These are phyloP conservation scores for Sinocyclocheilus rhinocerous DNA, from an alignment of 2,113 vertebrate species.

Conservation along the genomic window DNA sequence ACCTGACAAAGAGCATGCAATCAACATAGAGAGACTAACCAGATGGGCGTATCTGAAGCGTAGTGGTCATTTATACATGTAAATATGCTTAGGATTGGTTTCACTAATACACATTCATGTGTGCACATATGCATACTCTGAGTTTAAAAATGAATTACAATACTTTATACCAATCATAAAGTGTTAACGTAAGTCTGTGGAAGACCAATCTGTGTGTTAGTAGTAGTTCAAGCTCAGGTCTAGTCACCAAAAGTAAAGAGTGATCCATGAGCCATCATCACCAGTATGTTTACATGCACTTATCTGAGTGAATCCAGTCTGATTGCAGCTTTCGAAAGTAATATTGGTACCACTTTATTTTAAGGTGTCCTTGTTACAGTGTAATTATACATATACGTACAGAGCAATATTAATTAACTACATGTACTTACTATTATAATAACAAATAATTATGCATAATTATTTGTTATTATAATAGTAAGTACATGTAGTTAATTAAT, in stretches of 20 bases:
- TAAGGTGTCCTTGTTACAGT: too few species aligned
- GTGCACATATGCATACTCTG: not conserved
- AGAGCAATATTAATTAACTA: too few species aligned
- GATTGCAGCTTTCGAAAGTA: not conserved
- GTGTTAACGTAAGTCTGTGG: not conserved
- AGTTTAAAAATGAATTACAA: not conserved
- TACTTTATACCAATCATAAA: not conserved
- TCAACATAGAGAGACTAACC: not conserved
- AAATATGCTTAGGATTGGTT: conserved; percentile 8
- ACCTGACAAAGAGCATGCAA: not conserved
- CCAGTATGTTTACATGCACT: conserved; percentile 10
- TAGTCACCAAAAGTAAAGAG: not conserved
- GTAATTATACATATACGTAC: too few species aligned
- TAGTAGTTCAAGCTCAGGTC: not conserved
- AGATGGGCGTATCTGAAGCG: not conserved
- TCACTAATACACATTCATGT: not conserved
- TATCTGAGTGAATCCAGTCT: not conserved
- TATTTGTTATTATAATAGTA: too few species aligned
- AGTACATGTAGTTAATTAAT: too few species aligned
- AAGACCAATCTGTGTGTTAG: not conserved
- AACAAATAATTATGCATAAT: too few species aligned
- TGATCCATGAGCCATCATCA: not conserved
- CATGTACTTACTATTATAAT: too few species aligned
- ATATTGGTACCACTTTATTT: too few species aligned
- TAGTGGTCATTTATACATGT: not conserved